Evolutionary conservation across 1,140 invertebrate genomes (phyloP), one percentile per base, ranked within the genome.

Genomic region (Oedothorax gibbosus): DNA sequence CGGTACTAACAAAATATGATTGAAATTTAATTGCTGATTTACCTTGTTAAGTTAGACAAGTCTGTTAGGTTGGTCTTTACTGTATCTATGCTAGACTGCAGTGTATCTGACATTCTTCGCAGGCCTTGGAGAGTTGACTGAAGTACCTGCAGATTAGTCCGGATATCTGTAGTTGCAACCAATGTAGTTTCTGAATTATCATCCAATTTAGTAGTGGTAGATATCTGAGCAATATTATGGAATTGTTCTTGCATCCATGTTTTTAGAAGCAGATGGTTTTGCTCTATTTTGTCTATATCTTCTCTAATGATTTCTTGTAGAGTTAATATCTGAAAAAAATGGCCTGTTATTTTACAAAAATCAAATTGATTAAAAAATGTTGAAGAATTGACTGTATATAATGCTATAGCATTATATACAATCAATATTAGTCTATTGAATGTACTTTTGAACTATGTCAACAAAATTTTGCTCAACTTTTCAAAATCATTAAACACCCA

Each of bases 231-330:
- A 3, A 66, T 57, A 7, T 76, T 60, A 57, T 62, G 75, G 20
- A 86, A 7, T 54, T 85, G 76, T 72, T 85, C 85, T 18, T 86
- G 80, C 21, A 88, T 56, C 64, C 73, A 85, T 15, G 86, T 53
- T 86, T 87, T 88, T 18, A 81, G 49, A 21, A 88, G 78, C 10
- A 78, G 72, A 57, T 88, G 87, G 11, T 85, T 82, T 53, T 88
- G 84, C 53, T 85, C 60, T 12, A 88, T 62, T 50, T 85, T 86
- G n/a, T 82, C 84, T 7, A 89, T 71, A 83, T 88, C 88, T 71
- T 88, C 76, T 65, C 88, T 84, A 51, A 89, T 69, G 3, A 87
- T 83, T 66, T 90, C 89, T 73, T 87, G 86, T 60, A 87, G 49
- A 53, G 86, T 87, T 54, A 83, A 71, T 6, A 84, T 76, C 86